Conservation (phyloP, 1,140 invertebrate species). For the Gonatopus flavifemur region DNA sequence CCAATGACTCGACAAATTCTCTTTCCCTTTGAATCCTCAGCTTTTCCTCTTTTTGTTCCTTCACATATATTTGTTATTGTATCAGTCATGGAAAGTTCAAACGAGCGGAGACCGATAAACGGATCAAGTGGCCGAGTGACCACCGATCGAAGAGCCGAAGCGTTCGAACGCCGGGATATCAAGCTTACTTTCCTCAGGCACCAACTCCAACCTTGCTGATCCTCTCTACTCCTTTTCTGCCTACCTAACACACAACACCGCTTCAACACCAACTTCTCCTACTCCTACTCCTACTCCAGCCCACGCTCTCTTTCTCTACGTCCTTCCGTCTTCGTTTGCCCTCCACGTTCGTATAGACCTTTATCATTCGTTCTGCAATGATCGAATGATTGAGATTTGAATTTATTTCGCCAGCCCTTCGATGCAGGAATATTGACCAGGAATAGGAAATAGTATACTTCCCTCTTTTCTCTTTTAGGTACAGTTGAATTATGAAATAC, state of each 20-base stretch:
- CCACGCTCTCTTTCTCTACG: slow-evolving; percentile 38
- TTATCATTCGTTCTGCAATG: no score
- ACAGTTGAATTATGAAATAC: no score
- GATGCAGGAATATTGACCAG: no score
- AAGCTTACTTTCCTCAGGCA: slow-evolving; percentile 36
- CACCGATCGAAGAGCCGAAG: slow-evolving; percentile 26
- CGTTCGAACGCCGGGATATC: slow-evolving; percentile 43
- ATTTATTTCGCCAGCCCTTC: no score
- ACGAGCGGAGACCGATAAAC: background rate
- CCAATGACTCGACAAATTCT: no score
- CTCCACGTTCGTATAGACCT: no score
- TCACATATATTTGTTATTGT: no score
- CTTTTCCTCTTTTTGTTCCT: no score
- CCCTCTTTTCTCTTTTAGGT: no score
- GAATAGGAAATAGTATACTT: no score
- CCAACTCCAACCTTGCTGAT: slow-evolving; percentile 24
- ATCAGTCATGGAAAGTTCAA: background rate
- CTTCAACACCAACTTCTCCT: background rate
- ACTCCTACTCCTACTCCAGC: slow-evolving; percentile 37
- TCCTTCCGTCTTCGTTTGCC: slow-evolving; percentile 23
- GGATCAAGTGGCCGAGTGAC: slow-evolving; percentile 12
- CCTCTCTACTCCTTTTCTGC: slow-evolving; percentile 10
- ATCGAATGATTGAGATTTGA: slow-evolving; percentile 35
- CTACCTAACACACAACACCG: slow-evolving; percentile 19
- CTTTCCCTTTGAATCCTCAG: no score